Evolutionary conservation across 2,888 invertebrate genomes (phyloP), one percentile per base, ranked within the genome.

Genomic region (Operophtera brumata): DNA sequence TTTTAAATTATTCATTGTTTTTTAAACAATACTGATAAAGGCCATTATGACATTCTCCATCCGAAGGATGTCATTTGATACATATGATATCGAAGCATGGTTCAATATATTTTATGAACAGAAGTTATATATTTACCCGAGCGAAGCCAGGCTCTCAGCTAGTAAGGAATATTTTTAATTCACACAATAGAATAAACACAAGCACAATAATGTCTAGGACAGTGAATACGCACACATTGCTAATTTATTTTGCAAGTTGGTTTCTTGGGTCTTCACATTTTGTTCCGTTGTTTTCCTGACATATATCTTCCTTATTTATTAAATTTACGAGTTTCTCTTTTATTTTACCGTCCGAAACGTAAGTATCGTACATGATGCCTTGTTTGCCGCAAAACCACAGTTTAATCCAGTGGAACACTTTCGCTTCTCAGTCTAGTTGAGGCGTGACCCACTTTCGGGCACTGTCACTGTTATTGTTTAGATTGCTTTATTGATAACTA

Each of bases 401-500:
- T 61, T 57, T 50, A 52, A 43, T 59, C 58, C 48, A 56, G 49
- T 43, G 63, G 57, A 67, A 68, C 69, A 71, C 71, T 74, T 74
- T 75, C 72, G 64, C 67, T 71, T 64, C 62, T 61, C 61, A 62
- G 54, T 59, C 57, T 57, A 62, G 60, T 66, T 62, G 62, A 64
- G 60, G 54, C 55, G 58, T 50, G 70, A 60, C 59, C 66, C 47
- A 65, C 67, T 69, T n/a, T 65, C 37, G 45, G 56, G 46, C 45
- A 57, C 57, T 64, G 62, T 63, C 59, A 59, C 61, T 60, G 62
- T 68, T 66, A 57, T 54, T 59, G 53, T 62, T 56, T 57, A 47
- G 46, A 36, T 51, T 40, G 42, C 43, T 28, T 36, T 47, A 43
- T 34, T 35, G 34, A 39, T 32, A 47, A 34, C 13, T 20, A 20